These are phyloP conservation scores for Halichondria panicea DNA, from an alignment of 37 sponge, comb jelly and placozoan species.

Conservation along the genomic window DNA sequence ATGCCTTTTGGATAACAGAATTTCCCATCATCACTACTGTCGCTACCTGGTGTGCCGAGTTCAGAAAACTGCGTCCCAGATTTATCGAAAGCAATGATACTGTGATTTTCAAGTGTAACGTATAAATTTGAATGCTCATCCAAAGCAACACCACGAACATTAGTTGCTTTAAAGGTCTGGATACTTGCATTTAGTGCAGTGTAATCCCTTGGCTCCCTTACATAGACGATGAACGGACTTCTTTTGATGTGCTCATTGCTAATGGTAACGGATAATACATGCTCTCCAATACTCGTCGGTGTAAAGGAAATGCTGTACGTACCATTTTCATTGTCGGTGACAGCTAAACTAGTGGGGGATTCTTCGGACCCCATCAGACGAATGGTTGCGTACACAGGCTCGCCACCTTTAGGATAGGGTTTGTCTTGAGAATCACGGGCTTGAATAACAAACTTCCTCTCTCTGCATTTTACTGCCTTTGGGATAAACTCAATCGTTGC, in stretches of 20 bases:
- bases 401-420: constrained; percentile 8
- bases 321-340: constrained; percentile 20
- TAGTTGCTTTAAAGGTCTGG: not conserved
- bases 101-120: constrained; percentile 10
- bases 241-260: not conserved
- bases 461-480: not conserved
- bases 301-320: constrained; percentile 12
- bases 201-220: constrained; percentile 13
- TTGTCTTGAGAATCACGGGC: constrained; percentile 10
- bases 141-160: constrained; percentile 27
- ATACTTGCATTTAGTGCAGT: not conserved
- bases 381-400: not conserved
- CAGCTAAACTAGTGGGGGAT: not conserved
- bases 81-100: not conserved
- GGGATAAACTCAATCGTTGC: not conserved
- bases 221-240: constrained; percentile 16
- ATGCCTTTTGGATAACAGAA: constrained; percentile 27
- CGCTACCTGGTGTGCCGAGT: not conserved
- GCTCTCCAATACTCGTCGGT: constrained; percentile 10
- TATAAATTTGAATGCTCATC: constrained; percentile 19
- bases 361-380: not conserved
- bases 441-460: constrained; percentile 1
- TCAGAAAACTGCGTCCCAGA: not conserved
- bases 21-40: constrained; percentile 40
- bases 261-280: constrained; percentile 21